A percentile compares a stretch with the other conserved stretches of the same genome.
Conservation (phyloP, 2,113 vertebrate genomes). For the Papio anubis region DNA sequence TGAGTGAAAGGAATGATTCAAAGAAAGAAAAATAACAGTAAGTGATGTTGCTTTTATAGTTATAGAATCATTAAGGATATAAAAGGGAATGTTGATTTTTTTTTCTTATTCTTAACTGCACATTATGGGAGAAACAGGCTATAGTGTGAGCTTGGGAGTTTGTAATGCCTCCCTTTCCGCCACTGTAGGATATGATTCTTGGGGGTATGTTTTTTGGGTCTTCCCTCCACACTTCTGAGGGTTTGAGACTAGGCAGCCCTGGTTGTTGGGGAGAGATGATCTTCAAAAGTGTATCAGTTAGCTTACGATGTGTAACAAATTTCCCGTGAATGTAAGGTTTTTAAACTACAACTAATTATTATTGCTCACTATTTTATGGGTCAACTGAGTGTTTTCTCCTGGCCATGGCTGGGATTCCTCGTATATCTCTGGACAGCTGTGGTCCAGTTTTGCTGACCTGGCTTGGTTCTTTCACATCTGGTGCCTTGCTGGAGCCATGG, state of each 20-base stretch:
- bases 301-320: background rate
- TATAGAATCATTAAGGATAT: background rate
- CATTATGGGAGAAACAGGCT: background rate
- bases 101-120: background rate
- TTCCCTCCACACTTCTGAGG: background rate
- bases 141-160: background rate
- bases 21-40: background rate
- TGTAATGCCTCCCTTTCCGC: background rate
- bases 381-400: background rate
- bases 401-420: background rate
- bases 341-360: background rate
- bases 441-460: background rate
- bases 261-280: background rate
- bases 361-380: background rate
- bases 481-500: background rate
- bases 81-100: background rate
- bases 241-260: background rate
- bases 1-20: background rate
- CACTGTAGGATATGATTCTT: background rate
- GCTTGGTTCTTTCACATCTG: background rate
- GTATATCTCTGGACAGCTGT: background rate
- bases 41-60: background rate
- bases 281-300: background rate
- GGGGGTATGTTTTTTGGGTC: background rate
- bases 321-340: background rate